A percentile compares a stretch with the other conserved stretches of the same genome.
phyloP scores from a whole-genome alignment of 2,113 vertebrate species.

The Psilopogon haemacephalus region DNA sequence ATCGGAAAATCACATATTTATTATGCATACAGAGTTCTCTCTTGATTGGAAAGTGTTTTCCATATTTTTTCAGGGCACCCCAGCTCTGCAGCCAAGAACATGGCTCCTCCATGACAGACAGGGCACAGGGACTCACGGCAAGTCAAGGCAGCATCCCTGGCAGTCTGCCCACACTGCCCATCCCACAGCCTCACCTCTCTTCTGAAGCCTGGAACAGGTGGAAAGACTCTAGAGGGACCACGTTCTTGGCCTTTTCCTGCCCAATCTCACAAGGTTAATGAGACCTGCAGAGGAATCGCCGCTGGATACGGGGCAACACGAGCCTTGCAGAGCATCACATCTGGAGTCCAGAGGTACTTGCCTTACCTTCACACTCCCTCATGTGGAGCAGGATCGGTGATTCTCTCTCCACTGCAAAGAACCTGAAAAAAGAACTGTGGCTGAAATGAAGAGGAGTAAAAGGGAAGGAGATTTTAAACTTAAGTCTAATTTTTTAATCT shows the following conservation, averaged over 20 bases:
- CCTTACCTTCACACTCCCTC: slow-evolving; percentile 18
- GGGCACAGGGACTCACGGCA: accelerated
- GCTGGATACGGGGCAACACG: neutral
- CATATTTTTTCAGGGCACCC: neutral
- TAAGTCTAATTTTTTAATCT: slow-evolving; percentile 37
- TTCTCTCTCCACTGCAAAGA: neutral
- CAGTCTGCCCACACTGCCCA: neutral
- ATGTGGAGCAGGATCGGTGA: neutral
- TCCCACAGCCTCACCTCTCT: neutral
- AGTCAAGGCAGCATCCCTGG: accelerated
- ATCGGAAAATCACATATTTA: slow-evolving; percentile 17
- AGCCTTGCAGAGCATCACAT: slow-evolving; percentile 46
- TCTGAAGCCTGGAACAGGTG: neutral
- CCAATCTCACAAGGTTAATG: slow-evolving; percentile 56
- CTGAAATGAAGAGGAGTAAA: slow-evolving; percentile 25
- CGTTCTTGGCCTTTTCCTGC: slow-evolving; percentile 43
- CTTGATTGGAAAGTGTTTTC: neutral
- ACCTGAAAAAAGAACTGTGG: neutral
- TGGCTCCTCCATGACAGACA: accelerated
- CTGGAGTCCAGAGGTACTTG: slow-evolving; percentile 17
- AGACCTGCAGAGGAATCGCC: slow-evolving; percentile 23
- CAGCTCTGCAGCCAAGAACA: neutral
- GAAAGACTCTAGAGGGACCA: neutral
- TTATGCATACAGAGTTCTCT: neutral
- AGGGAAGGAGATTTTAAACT: slow-evolving; percentile 44